Conservation (phyloP, 1,140 invertebrate species). For the Batillaria attramentaria region DNA sequence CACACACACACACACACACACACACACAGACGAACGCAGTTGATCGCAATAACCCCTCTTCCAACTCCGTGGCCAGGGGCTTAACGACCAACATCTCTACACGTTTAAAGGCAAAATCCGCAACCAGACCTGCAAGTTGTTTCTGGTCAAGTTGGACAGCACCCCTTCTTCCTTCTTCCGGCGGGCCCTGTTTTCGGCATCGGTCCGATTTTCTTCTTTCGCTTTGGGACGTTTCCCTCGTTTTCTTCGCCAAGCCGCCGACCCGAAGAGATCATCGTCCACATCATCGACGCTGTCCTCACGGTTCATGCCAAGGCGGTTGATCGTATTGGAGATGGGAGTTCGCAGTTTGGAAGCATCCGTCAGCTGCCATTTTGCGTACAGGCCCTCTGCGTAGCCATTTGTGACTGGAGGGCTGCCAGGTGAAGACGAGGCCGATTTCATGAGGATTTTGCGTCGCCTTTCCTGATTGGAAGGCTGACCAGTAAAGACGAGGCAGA, state of each 20-base stretch:
- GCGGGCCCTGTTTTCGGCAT: not conserved
- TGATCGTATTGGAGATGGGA: not conserved
- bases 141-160: not conserved
- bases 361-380: not conserved
- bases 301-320: not conserved
- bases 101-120: no score
- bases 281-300: not conserved
- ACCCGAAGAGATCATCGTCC: conserved; percentile 28
- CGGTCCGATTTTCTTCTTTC: not conserved
- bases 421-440: not conserved
- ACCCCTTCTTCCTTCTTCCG: not conserved
- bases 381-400: not conserved
- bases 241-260: conserved; percentile 22
- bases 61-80: no score
- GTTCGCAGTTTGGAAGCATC: not conserved
- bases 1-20: no score
- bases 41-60: no score
- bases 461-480: not conserved
- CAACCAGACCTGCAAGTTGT: no score
- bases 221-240: not conserved
- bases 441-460: not conserved
- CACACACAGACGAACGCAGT: no score
- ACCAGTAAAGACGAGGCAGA: not conserved
- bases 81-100: no score
- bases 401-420: not conserved